A percentile compares a stretch with the other conserved stretches of the same genome.
Evolutionary conservation across 2,113 vertebrate genomes (phyloP).

Genomic region (Tinamus guttatus): DNA sequence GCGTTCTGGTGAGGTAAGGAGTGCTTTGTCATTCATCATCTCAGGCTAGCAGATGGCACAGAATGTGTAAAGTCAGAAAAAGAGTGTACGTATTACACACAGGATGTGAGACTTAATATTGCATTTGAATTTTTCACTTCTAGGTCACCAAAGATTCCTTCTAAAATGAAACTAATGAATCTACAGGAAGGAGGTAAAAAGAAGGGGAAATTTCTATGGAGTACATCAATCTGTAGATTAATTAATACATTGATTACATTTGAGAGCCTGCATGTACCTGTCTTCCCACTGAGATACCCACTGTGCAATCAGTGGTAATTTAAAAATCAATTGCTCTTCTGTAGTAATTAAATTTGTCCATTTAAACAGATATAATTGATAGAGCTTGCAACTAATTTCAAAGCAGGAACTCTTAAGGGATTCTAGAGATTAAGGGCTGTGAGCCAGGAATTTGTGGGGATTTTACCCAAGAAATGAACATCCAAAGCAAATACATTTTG

Average conservation of each 20-base stretch:
- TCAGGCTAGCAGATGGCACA: not conserved
- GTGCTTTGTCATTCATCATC: not conserved
- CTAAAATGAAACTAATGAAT: conserved; percentile 28
- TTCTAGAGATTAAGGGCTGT: conserved; percentile 67
- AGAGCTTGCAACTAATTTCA: conserved; percentile 78
- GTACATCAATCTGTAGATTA: conserved; percentile 68
- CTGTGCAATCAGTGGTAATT: conserved; percentile 80
- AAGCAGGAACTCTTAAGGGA: conserved; percentile 68
- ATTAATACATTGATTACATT: conserved; percentile 79
- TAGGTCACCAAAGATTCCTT: not conserved
- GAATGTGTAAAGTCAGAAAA: not conserved
- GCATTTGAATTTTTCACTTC: not conserved
- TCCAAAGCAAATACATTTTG: not conserved
- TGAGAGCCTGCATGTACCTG: conserved; percentile 73
- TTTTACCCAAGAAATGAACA: conserved; percentile 39
- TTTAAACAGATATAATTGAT: conserved; percentile 81
- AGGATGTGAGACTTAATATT: not conserved
- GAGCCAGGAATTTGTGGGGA: conserved; percentile 57
- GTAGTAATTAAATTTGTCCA: conserved; percentile 82
- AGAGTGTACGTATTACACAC: not conserved
- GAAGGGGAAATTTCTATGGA: conserved; percentile 27
- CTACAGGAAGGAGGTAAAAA: not conserved
- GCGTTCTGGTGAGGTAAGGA: not conserved
- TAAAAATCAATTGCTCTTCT: conserved; percentile 81
- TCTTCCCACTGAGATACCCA: conserved; percentile 76